Evolutionary conservation across 2,888 invertebrate genomes (phyloP), one percentile per base, ranked within the genome.

Genomic region (Microctonus hyperodae): DNA sequence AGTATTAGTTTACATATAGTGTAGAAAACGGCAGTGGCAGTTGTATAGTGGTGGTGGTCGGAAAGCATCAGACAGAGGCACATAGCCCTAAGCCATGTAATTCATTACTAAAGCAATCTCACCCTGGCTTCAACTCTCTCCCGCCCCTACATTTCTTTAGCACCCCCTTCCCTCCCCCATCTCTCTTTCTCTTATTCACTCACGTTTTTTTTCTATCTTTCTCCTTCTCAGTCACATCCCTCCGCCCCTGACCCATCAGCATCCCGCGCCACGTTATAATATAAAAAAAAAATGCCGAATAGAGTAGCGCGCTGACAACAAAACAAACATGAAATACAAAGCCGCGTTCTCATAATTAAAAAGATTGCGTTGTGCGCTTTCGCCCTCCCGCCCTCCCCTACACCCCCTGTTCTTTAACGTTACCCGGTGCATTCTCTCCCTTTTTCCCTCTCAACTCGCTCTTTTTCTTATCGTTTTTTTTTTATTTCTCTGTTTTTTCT

Each of bases 271-370:
- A 73, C 73, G 75, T 75, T 75, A 75, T 74, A 75, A 74, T 74
- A 75, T 73, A 73, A 75, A 75, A 74, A 71, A 75, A 75, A 74
- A 71, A 66, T 64, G 69, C 78, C 78, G 81, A 80, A 81, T 80
- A 81, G 81, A 81, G 81, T 82, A 80, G 80, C 78, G 79, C 75
- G 73, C 79, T 76, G 81, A 81, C 81, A 81, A 82, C 83, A 83
- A 83, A 83, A 83, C 83, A 83, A 81, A 82, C 72, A 81, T 82
- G 79, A 82, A 83, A 83, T 81, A 83, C 83, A 83, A 83, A 83
- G 83, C 81, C 74, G 68, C 72, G 72, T 75, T 73, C 69, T 73
- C 72, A 75, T 75, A 75, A 75, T 75, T 74, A 74, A 75, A 75
- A 75, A 75, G 75, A 75, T 75, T 75, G 75, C 75, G 72, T 72